Base-by-base conservation (phyloP, 2,797 vertebrate genomes). In the Sardinella longiceps region DNA sequence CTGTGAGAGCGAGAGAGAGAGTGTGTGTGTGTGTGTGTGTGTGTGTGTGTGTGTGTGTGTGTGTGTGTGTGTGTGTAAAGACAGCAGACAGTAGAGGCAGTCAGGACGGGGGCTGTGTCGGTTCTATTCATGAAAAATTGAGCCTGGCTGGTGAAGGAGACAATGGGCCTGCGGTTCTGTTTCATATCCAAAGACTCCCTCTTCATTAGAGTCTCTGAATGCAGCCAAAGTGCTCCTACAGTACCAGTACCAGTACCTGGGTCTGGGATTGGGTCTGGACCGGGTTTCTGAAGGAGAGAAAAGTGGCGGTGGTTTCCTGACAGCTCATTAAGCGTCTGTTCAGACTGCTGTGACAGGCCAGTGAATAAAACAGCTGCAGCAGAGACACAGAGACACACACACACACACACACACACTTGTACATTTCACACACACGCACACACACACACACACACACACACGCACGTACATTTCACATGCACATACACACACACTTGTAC, bases 311-410 rank as follows among this genome's bases (percentile, higher is more conserved):
- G 80, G 87, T 85, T 84, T 87, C 70, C 37, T 45, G 74, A 83
- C 86, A 83, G 81, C 86, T 87, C 81, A 86, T 82, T 80, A 66
- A 81, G 83, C 7, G 46, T 63, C 81, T 60, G 85, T 85, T 84
- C 58, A 5, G 58, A 10, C 70, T 70, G 81, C 39, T 56, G 81
- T 74, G 80, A 63, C 28, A 15, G 85, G 85, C n/a, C 48, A 84
- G 81, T 84, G 83, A 86, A 83, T 53, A 46, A 60, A 84, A 14
- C 63, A 58, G 43, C 1, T 48, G 81, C 33, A 84, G 74, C 30
- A 30, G 11, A n/a, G n/a, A n/a, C n/a, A n/a, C n/a, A n/a, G n/a
- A n/a, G n/a, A n/a, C n/a, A n/a, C n/a, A n/a, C n/a, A n/a, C n/a
- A n/a, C n/a, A n/a, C n/a, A n/a, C n/a, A n/a, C n/a, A n/a, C n/a